A percentile compares a stretch with the other conserved stretches of the same genome.
Conservation (phyloP, 2,888 invertebrate genomes). For the Myopa tessellatipennis region DNA sequence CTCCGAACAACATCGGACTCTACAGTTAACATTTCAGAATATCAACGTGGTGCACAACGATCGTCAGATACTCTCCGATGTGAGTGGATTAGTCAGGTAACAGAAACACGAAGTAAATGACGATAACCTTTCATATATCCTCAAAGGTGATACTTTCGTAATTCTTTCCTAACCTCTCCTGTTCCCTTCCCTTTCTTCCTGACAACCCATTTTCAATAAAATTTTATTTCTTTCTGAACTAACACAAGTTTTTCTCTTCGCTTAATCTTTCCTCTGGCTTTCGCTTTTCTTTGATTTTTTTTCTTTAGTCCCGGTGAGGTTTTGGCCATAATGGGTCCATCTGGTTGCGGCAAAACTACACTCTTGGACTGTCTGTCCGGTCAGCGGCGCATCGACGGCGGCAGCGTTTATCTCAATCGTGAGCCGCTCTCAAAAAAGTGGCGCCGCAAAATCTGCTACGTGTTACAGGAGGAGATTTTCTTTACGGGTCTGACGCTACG, state of each 20-base stretch:
- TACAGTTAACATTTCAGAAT: constrained; percentile 76
- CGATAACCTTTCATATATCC: neutral
- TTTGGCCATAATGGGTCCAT: constrained; percentile 85
- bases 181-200: constrained; percentile 19
- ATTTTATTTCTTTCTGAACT: too few relatives aligned
- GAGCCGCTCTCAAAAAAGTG: constrained; percentile 76
- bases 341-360: constrained; percentile 83
- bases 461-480: constrained; percentile 85
- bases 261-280: neutral
- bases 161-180: neutral
- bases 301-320: constrained; percentile 76
- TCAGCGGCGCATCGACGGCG: constrained; percentile 75
- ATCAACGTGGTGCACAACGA: constrained; percentile 71
- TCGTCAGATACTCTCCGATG: constrained; percentile 75
- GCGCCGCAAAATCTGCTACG: constrained; percentile 83
- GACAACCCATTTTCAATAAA: too few relatives aligned
- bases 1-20: constrained; percentile 72
- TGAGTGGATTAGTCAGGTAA: constrained; percentile 76
- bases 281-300: neutral
- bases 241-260: neutral
- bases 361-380: constrained; percentile 81
- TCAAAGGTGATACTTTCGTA: neutral
- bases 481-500: constrained; percentile 81
- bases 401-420: constrained; percentile 75
- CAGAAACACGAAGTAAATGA: constrained; percentile 35